Conservation (phyloP, 2,888 invertebrate species). For the Molanna angustata region DNA sequence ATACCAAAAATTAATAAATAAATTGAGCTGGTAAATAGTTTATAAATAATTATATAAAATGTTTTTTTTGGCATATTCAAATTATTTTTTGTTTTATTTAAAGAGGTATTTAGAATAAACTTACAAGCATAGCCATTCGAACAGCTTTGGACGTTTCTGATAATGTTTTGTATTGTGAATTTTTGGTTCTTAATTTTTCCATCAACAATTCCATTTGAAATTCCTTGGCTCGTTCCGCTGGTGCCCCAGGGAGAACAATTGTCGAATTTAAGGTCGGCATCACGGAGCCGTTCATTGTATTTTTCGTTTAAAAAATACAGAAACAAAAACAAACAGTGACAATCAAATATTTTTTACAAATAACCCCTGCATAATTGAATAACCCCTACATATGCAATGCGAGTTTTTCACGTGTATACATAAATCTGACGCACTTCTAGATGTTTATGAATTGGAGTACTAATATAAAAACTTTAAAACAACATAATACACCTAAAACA, state of each 20-base stretch:
- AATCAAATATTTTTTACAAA: not conserved
- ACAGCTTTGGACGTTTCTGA: slow-evolving; percentile 85
- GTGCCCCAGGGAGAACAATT: slow-evolving; percentile 11
- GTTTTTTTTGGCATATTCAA: no score
- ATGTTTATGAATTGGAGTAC: not conserved
- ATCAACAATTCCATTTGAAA: slow-evolving; percentile 81
- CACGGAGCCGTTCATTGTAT: slow-evolving; percentile 21
- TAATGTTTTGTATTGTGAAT: slow-evolving; percentile 76
- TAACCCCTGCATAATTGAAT: slow-evolving; percentile 12
- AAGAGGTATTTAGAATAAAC: slow-evolving; percentile 35
- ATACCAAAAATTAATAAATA: no score
- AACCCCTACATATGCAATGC: slow-evolving; percentile 11
- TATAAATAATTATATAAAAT: no score
- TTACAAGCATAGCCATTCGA: slow-evolving; percentile 80
- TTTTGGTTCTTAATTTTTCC: slow-evolving; percentile 87
- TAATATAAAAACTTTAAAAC: no score
- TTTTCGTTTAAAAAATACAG: not conserved
- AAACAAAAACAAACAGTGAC: not conserved
- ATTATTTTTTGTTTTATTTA: not conserved
- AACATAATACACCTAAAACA: no score
- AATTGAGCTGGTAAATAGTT: no score
- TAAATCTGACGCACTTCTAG: not conserved
- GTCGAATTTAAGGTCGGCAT: slow-evolving; percentile 13
- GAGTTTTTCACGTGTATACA: slow-evolving; percentile 7
- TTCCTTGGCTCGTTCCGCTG: slow-evolving; percentile 22